Conservation (phyloP, 2,888 invertebrate genomes). For the Epinotia nisella region DNA sequence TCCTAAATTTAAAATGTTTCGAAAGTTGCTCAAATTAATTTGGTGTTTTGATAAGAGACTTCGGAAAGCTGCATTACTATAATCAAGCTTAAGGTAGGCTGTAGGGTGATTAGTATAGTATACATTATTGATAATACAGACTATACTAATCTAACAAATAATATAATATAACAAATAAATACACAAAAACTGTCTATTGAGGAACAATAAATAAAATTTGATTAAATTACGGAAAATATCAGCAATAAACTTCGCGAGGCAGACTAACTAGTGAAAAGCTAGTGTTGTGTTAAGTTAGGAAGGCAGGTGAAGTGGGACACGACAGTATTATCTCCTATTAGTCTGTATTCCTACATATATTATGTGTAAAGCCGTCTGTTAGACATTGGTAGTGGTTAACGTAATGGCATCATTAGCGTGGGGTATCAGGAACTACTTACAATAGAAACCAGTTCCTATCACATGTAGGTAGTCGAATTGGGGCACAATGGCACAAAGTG, state of each 20-base stretch:
- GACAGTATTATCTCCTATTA: background rate
- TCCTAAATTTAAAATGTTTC: background rate
- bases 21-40: too few relatives aligned
- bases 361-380: constrained; percentile 8
- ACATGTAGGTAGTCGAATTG: constrained; percentile 32
- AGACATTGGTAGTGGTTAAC: constrained; percentile 29
- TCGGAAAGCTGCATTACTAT: too few relatives aligned
- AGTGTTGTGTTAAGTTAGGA: constrained; percentile 10
- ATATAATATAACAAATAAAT: too few relatives aligned
- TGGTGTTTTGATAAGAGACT: too few relatives aligned
- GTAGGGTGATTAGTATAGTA: too few relatives aligned
- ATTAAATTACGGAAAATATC: background rate
- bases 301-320: constrained; percentile 16
- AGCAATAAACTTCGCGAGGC: background rate
- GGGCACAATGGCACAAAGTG: constrained; percentile 12
- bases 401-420: constrained; percentile 43
- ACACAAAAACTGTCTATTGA: too few relatives aligned
- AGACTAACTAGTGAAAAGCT: background rate
- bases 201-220: background rate
- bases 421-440: constrained; percentile 42
- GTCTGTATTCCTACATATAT: background rate
- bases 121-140: too few relatives aligned
- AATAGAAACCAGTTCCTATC: constrained; percentile 35
- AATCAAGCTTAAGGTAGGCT: too few relatives aligned
- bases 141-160: too few relatives aligned